Evolutionary conservation across 2,888 invertebrate genomes (phyloP).

Genomic region (Ectemnius continuus): DNA sequence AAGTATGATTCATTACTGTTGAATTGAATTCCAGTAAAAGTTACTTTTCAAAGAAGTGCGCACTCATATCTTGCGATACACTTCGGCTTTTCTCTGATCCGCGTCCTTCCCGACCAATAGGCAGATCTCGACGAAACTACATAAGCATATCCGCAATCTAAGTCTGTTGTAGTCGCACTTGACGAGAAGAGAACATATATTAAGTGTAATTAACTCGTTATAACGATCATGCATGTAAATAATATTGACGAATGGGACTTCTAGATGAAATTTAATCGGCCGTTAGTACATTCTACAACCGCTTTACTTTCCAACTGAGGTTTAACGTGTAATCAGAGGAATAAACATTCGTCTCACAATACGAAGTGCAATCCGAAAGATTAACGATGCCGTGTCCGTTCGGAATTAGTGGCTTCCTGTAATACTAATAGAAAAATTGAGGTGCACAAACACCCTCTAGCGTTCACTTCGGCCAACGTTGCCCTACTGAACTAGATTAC

Average conservation of each 20-base stretch:
- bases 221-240: constrained; percentile 12
- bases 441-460: no score
- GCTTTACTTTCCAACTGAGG: constrained; percentile 2
- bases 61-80: no score
- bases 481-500: no score
- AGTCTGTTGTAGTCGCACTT: constrained; percentile 6
- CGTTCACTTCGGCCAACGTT: no score
- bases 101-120: no score
- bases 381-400: no score
- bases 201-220: background rate
- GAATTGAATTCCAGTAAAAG: no score
- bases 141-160: constrained; percentile 13
- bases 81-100: no score
- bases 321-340: no score
- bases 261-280: constrained; percentile 21
- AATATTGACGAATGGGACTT: constrained; percentile 5
- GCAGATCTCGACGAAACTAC: background rate
- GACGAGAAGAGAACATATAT: background rate
- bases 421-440: no score
- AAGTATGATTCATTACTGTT: background rate
- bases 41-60: no score
- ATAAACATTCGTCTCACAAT: background rate
- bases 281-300: background rate
- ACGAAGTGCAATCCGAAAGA: background rate
- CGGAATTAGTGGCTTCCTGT: no score